Evolutionary conservation across 1,140 invertebrate species (phyloP).

Genomic region (Gryllus bimaculatus): DNA sequence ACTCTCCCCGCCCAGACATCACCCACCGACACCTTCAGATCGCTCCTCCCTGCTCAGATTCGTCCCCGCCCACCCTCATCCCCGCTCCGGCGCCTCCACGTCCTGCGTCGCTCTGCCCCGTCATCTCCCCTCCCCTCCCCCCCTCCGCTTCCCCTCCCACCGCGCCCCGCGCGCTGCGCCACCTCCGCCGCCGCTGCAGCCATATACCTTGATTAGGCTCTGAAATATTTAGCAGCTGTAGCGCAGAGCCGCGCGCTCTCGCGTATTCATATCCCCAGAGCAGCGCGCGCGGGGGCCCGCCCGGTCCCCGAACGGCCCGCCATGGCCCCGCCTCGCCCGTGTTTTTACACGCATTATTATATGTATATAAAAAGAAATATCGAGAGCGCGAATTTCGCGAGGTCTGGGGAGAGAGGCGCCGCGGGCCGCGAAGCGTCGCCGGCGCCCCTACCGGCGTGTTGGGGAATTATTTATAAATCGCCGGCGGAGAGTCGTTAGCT

Average conservation of each 20-base stretch:
- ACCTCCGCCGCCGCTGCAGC: not conserved
- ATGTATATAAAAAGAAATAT: not conserved
- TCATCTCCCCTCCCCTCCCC: not conserved
- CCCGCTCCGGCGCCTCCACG: too few species aligned
- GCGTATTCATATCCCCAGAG: too few species aligned
- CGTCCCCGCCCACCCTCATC: not conserved
- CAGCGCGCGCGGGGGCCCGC: too few species aligned
- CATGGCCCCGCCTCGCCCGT: not conserved
- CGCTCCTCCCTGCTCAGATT: not conserved
- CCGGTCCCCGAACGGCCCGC: not conserved
- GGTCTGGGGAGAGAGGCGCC: too few species aligned
- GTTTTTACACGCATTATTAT: not conserved
- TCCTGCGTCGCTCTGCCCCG: too few species aligned
- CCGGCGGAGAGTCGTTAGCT: not conserved
- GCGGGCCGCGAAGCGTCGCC: not conserved
- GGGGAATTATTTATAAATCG: not conserved
- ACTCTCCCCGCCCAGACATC: too few species aligned
- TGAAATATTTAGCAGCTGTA: not conserved
- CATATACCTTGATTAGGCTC: constrained; percentile 4
- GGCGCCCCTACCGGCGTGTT: not conserved
- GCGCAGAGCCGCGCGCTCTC: not conserved
- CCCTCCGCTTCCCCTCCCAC: not conserved
- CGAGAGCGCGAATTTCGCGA: too few species aligned
- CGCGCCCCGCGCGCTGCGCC: too few species aligned
- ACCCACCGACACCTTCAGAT: too few species aligned